phyloP scores from a whole-genome alignment of 1,140 invertebrate genomes.

The Drosophila mauritiana region DNA sequence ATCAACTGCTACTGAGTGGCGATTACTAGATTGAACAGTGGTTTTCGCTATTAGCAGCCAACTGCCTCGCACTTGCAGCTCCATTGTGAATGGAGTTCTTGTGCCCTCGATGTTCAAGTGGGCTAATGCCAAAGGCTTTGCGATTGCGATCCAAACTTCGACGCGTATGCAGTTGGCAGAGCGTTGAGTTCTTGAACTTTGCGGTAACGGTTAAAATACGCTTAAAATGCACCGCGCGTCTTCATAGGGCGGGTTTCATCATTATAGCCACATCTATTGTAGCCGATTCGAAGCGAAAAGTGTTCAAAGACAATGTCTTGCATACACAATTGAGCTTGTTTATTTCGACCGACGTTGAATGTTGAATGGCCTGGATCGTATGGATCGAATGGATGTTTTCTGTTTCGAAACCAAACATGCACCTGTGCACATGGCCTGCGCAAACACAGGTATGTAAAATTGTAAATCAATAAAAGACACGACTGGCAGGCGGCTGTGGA shows the following conservation, averaged over 20 bases:
- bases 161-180: constrained; percentile 33
- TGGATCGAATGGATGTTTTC: constrained; percentile 27
- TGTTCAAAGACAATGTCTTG: constrained; percentile 56
- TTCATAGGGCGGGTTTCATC: constrained; percentile 52
- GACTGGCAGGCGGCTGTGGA: neutral
- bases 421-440: constrained; percentile 40
- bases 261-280: constrained; percentile 50
- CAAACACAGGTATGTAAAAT: constrained; percentile 40
- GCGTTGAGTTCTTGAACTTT: constrained; percentile 44
- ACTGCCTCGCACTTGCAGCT: constrained; percentile 24
- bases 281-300: constrained; percentile 18
- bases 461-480: constrained; percentile 24
- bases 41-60: constrained; percentile 30
- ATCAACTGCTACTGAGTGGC: neutral
- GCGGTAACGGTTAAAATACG: constrained; percentile 42
- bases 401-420: constrained; percentile 57
- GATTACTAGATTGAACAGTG: constrained; percentile 32
- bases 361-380: neutral
- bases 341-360: constrained; percentile 42
- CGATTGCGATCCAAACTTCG: constrained; percentile 3
- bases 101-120: constrained; percentile 40
- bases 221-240: constrained; percentile 62
- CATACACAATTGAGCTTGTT: constrained; percentile 71
- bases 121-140: constrained; percentile 46
- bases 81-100: constrained; percentile 22